Conservation (phyloP, 1,140 invertebrate genomes). For the Magallana gigas region DNA sequence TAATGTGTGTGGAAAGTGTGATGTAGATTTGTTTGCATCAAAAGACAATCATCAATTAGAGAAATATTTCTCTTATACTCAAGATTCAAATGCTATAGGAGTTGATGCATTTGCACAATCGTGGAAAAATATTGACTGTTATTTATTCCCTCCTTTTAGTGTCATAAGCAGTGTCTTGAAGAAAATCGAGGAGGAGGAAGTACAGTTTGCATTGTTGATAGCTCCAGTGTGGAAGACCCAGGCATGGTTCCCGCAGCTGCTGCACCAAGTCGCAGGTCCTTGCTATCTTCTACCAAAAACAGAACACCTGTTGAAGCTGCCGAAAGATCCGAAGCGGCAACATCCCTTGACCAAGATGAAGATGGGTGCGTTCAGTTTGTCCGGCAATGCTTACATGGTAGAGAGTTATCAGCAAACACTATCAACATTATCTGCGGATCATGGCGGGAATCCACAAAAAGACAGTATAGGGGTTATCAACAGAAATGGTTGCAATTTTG, state of each 20-base stretch:
- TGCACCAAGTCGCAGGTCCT: conserved; percentile 36
- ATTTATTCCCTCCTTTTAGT: conserved; percentile 59
- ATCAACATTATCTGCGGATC: conserved; percentile 35
- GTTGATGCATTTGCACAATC: conserved; percentile 57
- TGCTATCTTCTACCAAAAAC: conserved; percentile 37
- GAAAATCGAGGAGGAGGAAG: conserved; percentile 47
- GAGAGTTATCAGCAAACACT: conserved; percentile 25
- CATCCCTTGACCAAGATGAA: conserved; percentile 47
- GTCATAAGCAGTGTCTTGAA: conserved; percentile 38
- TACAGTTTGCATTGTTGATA: conserved; percentile 31
- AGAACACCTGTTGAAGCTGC: conserved; percentile 14
- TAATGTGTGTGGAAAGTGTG: background rate
- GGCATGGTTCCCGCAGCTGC: conserved; percentile 52
- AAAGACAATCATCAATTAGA: conserved; percentile 53
- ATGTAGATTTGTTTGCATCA: conserved; percentile 62
- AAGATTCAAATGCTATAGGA: conserved; percentile 46
- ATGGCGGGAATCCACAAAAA: conserved; percentile 47
- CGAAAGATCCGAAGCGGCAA: conserved; percentile 36
- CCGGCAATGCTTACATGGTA: conserved; percentile 32
- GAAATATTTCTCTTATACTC: conserved; percentile 43
- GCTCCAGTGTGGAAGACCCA: conserved; percentile 57
- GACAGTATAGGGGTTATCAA: conserved; percentile 47
- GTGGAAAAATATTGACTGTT: conserved; percentile 48
- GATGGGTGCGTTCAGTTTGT: conserved; percentile 37
- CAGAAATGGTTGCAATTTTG: conserved; percentile 47